A percentile compares a stretch with the other conserved stretches of the same genome.
Conservation (phyloP, 2,888 invertebrate species). For the Temnothorax rugatulus region DNA sequence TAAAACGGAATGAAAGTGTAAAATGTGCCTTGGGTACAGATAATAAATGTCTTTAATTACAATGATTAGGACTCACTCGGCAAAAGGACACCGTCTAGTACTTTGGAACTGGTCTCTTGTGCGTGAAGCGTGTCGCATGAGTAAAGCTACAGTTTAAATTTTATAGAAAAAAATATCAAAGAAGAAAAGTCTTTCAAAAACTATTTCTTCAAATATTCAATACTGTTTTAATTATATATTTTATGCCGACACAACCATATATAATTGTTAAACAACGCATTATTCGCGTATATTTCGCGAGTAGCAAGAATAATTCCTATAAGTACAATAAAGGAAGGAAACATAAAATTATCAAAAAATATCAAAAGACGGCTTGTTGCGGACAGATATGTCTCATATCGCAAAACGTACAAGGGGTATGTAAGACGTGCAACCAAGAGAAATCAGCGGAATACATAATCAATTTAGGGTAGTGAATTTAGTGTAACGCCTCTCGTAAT, state of each 20-base stretch:
- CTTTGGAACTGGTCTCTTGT: conserved; percentile 77
- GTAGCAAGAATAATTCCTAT: neutral
- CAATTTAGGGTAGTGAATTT: conserved; percentile 65
- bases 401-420: conserved; percentile 45
- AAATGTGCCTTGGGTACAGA: conserved; percentile 86
- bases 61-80: conserved; percentile 74
- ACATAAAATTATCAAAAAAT: neutral
- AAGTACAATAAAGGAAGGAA: conserved; percentile 3
- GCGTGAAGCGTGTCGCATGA: conserved; percentile 52
- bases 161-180: conserved; percentile 16
- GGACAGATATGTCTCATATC: neutral
- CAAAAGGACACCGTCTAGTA: conserved; percentile 74
- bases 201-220: conserved; percentile 4
- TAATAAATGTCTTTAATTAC: conserved; percentile 77
- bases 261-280: conserved; percentile 7
- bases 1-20: conserved; percentile 85
- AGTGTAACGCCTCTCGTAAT: conserved; percentile 39
- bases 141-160: conserved; percentile 28
- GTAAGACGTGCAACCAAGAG: conserved; percentile 78
- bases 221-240: neutral
- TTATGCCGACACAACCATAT: neutral
- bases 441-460: conserved; percentile 85
- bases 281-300: neutral
- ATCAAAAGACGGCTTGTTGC: neutral
- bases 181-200: conserved; percentile 2